Evolutionary conservation across 1,140 invertebrate species (phyloP).

Genomic region (Xylocopa sonorina): DNA sequence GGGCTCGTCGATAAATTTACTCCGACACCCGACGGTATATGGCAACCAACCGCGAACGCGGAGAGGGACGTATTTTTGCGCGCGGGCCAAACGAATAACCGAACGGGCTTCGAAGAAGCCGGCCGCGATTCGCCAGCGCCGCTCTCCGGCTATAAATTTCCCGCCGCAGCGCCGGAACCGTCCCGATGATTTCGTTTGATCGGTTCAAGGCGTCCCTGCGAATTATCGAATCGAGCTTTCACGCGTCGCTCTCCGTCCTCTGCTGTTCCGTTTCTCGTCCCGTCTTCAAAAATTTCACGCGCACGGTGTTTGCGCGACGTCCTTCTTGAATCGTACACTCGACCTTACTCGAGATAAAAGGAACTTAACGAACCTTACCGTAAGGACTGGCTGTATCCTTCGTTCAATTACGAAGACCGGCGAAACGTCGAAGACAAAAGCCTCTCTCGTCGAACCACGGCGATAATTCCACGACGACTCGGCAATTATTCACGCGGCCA

Average conservation of each 20-base stretch:
- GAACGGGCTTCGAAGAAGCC: slow-evolving; percentile 18
- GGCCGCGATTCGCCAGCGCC: slow-evolving; percentile 23
- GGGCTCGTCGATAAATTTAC: slow-evolving; percentile 74
- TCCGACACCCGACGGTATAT: slow-evolving; percentile 41
- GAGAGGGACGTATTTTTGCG: slow-evolving; percentile 61
- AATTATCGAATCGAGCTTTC: not conserved
- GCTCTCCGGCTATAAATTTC: slow-evolving; percentile 57
- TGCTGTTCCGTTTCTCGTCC: not conserved
- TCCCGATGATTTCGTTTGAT: slow-evolving; percentile 67
- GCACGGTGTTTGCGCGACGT: too few species aligned
- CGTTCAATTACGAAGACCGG: too few species aligned
- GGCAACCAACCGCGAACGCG: slow-evolving; percentile 23
- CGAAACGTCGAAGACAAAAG: not conserved
- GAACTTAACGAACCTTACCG: too few species aligned
- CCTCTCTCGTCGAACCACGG: too few species aligned
- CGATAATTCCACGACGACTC: not conserved
- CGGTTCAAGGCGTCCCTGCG: slow-evolving; percentile 10
- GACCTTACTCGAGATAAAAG: too few species aligned
- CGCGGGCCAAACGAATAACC: slow-evolving; percentile 46
- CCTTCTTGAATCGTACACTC: too few species aligned
- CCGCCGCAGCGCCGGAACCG: not conserved
- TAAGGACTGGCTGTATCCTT: too few species aligned
- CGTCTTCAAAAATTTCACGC: too few species aligned
- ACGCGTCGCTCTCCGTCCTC: not conserved
- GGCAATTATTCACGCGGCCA: slow-evolving; percentile 16